Percentiles rank a stretch among this genome's conserved stretches.
phyloP scores from a whole-genome alignment of 2,797 vertebrate genomes.

The Nyctalus aviator region DNA sequence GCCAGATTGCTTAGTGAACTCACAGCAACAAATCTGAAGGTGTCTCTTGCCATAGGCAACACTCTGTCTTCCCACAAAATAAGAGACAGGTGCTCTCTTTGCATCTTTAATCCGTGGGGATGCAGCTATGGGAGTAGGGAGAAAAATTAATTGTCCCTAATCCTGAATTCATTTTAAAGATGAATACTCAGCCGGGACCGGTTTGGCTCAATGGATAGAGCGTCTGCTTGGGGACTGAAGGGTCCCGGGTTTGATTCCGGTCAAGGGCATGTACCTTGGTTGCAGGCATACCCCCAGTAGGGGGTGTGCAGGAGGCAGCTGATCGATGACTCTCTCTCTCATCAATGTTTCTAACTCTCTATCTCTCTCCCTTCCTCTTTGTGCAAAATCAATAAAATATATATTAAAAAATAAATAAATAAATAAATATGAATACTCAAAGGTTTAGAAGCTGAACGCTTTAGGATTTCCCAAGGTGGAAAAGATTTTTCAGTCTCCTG shows the following conservation, averaged over 20 bases:
- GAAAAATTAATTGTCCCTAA: not conserved
- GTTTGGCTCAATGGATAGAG: too few relatives aligned
- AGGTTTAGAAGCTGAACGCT: not conserved
- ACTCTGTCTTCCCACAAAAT: conserved; percentile 54
- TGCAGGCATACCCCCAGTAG: too few relatives aligned
- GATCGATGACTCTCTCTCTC: too few relatives aligned
- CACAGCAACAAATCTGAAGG: conserved; percentile 44
- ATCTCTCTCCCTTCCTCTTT: too few relatives aligned
- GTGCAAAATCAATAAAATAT: too few relatives aligned
- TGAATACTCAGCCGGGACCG: not conserved
- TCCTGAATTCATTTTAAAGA: conserved; percentile 59
- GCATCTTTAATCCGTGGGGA: conserved; percentile 31
- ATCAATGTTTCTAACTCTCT: too few relatives aligned
- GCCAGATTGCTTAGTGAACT: conserved; percentile 70
- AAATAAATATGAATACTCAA: conserved; percentile 25
- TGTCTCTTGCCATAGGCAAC: conserved; percentile 74
- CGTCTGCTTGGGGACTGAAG: too few relatives aligned
- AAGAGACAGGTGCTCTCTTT: conserved; percentile 53
- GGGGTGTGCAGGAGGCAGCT: too few relatives aligned
- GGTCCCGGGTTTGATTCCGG: too few relatives aligned
- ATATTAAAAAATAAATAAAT: too few relatives aligned
- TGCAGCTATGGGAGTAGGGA: not conserved
- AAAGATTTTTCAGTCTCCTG: not conserved
- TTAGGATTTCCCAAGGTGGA: conserved; percentile 14
- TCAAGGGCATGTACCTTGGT: too few relatives aligned